Evolutionary conservation across 2,113 vertebrate genomes (phyloP).

Genomic region (Gobio gobio): DNA sequence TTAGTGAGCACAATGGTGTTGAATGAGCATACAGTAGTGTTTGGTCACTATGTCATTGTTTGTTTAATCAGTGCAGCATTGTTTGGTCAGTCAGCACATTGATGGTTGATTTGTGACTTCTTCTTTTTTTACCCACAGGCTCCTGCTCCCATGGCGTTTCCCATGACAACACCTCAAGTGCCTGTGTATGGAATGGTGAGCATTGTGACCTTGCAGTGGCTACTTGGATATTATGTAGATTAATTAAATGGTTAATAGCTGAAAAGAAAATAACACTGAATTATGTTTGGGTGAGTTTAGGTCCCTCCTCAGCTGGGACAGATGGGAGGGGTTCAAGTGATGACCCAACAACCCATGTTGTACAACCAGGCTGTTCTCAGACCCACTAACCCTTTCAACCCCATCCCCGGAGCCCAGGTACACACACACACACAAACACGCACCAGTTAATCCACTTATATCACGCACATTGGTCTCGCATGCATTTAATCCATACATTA

Average conservation of each 20-base stretch:
- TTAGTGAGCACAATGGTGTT: background rate
- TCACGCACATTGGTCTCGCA: background rate
- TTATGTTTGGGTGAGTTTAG: conserved; percentile 63
- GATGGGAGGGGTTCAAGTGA: conserved; percentile 81
- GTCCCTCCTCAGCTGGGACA: conserved; percentile 84
- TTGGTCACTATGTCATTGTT: background rate
- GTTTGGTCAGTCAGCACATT: background rate
- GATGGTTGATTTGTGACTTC: background rate
- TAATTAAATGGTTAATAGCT: background rate
- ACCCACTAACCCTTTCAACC: conserved; percentile 84
- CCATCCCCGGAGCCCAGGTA: conserved; percentile 87
- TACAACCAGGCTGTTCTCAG: conserved; percentile 85
- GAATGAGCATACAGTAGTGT: background rate
- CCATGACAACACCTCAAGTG: conserved; percentile 89
- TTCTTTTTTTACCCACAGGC: conserved; percentile 69
- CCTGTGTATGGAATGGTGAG: conserved; percentile 94
- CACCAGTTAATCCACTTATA: background rate
- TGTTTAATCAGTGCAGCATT: background rate
- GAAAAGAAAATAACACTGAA: background rate
- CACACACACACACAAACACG: conserved; percentile 7
- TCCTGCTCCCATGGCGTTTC: conserved; percentile 84
- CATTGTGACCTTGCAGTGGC: background rate
- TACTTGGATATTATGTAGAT: background rate
- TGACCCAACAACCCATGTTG: conserved; percentile 85
- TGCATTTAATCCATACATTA: background rate